Percentiles rank a stretch among this genome's conserved stretches.
Conservation (phyloP, 2,888 invertebrate species). For the Alloscopus bannaensis region DNA sequence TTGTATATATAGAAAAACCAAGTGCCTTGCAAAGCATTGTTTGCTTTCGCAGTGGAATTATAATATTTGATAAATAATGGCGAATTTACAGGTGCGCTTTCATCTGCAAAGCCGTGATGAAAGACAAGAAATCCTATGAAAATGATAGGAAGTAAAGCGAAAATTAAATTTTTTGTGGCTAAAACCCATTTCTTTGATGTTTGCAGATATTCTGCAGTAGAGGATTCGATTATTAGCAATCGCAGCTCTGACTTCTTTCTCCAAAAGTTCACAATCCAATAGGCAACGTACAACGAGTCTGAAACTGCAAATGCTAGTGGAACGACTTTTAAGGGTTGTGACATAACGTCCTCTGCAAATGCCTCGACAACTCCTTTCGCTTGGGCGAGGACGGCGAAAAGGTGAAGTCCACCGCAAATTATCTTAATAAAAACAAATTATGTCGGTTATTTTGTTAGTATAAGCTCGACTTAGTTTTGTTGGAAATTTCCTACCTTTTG, state of each 20-base stretch:
- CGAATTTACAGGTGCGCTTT: neutral
- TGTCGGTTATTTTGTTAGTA: neutral
- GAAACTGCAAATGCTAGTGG: constrained; percentile 10
- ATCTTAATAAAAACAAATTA: constrained; percentile 9
- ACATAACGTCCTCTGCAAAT: neutral
- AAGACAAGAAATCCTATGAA: neutral
- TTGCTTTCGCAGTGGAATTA: neutral
- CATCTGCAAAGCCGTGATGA: neutral
- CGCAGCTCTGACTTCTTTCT: neutral
- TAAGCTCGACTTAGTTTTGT: too few species aligned
- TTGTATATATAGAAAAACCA: neutral
- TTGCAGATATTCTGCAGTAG: neutral
- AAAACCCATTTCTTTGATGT: neutral
- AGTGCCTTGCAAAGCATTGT: neutral
- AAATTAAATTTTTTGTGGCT: neutral
- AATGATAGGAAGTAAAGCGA: neutral
- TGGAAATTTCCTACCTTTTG: too few species aligned
- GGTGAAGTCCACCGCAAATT: constrained; percentile 1
- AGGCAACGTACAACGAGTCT: constrained; percentile 5
- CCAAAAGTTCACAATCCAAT: constrained; percentile 29
- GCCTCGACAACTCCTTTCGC: neutral
- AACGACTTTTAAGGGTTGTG: neutral
- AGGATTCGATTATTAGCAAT: neutral
- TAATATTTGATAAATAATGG: neutral
- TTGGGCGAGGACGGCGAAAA: neutral